phyloP scores from a whole-genome alignment of 2,113 vertebrate species.

The Melanotaenia duboulayi region DNA sequence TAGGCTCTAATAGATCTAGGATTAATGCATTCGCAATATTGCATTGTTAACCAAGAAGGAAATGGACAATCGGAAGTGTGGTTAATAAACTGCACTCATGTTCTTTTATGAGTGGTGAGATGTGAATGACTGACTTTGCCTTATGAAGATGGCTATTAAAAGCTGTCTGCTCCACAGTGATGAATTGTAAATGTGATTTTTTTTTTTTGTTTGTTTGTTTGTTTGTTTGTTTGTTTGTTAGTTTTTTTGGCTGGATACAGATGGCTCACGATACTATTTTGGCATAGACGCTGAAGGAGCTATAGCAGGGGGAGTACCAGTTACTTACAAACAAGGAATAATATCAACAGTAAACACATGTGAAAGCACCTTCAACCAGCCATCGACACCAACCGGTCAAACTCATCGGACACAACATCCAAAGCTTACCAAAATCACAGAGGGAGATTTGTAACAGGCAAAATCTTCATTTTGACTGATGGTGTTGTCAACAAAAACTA shows the following conservation, averaged over 20 bases:
- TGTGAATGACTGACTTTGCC: constrained; percentile 12
- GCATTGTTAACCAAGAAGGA: constrained; percentile 29
- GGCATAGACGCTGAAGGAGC: constrained; percentile 42
- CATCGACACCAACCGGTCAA: constrained; percentile 82
- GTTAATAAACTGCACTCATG: constrained; percentile 57
- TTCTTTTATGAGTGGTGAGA: constrained; percentile 25
- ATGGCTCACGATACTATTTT: constrained; percentile 9
- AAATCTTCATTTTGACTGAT: constrained; percentile 83
- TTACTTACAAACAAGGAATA: constrained; percentile 76
- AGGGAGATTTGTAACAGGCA: constrained; percentile 78
- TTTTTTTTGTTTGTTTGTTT: no score
- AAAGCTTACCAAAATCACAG: constrained; percentile 85
- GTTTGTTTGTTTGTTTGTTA: no score
- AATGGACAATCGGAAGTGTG: constrained; percentile 31
- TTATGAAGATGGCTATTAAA: constrained; percentile 31
- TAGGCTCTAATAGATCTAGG: background rate
- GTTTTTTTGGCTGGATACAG: constrained; percentile 25
- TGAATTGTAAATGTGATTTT: constrained; percentile 7
- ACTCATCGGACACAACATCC: constrained; percentile 84
- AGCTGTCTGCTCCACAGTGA: constrained; percentile 1
- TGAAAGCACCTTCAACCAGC: constrained; percentile 80
- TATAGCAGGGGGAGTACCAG: constrained; percentile 67
- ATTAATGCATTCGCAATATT: constrained; percentile 14
- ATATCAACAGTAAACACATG: constrained; percentile 76
- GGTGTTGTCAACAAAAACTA: constrained; percentile 25